Evolutionary conservation across 92 coral and sea anemone species (phyloP), one percentile per base, ranked within the genome.

Genomic region (Virgularia gustaviana): DNA sequence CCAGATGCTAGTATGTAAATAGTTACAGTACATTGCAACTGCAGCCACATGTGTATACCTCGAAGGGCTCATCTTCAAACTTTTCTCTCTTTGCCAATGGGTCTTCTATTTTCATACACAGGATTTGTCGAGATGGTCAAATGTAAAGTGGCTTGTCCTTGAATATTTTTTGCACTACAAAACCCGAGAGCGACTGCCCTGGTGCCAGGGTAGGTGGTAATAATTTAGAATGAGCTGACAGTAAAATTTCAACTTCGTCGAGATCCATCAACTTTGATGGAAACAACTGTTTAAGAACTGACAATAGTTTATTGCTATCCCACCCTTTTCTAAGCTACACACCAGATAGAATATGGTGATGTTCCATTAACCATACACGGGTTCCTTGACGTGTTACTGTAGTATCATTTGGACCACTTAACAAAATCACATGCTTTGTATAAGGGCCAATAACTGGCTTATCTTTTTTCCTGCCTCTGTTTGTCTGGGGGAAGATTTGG

Each of bases 91-190:
- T 55, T 10, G 62, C 62, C 31, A 6, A 55, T 55, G 62, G 18
- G 13, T 55, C 35, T 20, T 33, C 11, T 25, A n/a, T 16, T 25
- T 27, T 55, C 33, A 20, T 4, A 37, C 59, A 54, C 13, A 78
- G 77, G 37, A 80, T 55, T 37, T n/a, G 32, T 36, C 60, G 77
- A 19, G 36, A 43, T 33, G 85, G 85, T 38, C 81, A 57, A 11
- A 74, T 80, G 54, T 81, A 81, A 45, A 81, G 30, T 37, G 85
- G 85, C 81, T 57, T 81, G 58, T 81, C 85, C 56, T 65, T 80
- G 31, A 81, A 81, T 35, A 81, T 65, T 53, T 81, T 75, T 36
- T 81, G 81, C 23, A 81, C 7, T 65, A 81, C 43, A 49, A 75
- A 75, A 54, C 56, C 85, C 30, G 81, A 47, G 39, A 81, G 64